phyloP scores from a whole-genome alignment of 1,140 invertebrate species.

The Drosophila navojoa region DNA sequence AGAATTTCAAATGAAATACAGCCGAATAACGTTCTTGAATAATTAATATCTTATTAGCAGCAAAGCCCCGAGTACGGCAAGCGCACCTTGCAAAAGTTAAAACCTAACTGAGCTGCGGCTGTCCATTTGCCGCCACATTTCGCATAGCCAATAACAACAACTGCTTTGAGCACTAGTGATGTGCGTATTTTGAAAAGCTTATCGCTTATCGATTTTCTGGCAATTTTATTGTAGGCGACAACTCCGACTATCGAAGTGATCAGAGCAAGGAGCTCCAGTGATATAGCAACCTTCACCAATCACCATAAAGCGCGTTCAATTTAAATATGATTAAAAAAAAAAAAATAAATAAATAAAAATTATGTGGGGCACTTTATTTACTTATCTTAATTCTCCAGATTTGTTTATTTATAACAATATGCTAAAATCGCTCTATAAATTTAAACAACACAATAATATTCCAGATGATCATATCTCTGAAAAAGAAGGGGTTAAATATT shows the following conservation, averaged over 20 bases:
- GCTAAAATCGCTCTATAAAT: slow-evolving; percentile 53
- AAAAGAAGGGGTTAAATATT: slow-evolving; percentile 32
- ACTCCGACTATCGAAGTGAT: not conserved
- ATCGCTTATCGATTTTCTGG: slow-evolving; percentile 17
- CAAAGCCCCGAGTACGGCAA: slow-evolving; percentile 29
- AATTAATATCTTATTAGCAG: slow-evolving; percentile 11
- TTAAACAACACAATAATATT: slow-evolving; percentile 57
- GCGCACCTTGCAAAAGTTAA: slow-evolving; percentile 53
- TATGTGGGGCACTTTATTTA: not conserved
- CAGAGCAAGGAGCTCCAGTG: not conserved
- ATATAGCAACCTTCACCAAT: not conserved
- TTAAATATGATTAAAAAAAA: not conserved
- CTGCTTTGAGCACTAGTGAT: slow-evolving; percentile 29
- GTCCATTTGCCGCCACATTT: slow-evolving; percentile 49
- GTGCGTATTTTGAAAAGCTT: not conserved
- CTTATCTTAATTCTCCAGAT: slow-evolving; percentile 37
- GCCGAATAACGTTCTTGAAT: slow-evolving; percentile 43
- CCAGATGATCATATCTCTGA: slow-evolving; percentile 62
- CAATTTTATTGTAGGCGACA: not conserved
- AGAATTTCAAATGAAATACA: slow-evolving; percentile 31
- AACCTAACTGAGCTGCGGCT: slow-evolving; percentile 41
- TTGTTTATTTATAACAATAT: slow-evolving; percentile 55
- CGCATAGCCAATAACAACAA: slow-evolving; percentile 29
- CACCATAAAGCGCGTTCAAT: not conserved
- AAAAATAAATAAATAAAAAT: not conserved